Percentiles rank a stretch among this genome's conserved stretches.
Conservation (phyloP, 2,888 invertebrate species). For the Diarsia mendica region DNA sequence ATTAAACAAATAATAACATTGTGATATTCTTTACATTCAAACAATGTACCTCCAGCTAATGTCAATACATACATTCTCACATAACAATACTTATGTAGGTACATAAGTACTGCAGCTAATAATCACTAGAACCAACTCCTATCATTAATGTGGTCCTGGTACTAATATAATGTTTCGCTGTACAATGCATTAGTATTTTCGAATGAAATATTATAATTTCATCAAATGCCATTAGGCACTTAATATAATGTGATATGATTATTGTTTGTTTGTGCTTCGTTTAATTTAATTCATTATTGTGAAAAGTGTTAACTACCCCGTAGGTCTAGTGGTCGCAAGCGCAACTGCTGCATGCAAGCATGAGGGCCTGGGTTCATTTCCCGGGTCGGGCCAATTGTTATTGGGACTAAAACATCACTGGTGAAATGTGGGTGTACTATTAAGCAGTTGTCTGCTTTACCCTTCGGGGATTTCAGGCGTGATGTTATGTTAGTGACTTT, state of each 20-base stretch:
- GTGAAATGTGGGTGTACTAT: too few relatives aligned
- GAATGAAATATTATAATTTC: neutral
- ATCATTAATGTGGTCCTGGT: neutral
- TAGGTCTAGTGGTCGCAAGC: too few relatives aligned
- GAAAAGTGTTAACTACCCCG: neutral
- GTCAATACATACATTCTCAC: neutral
- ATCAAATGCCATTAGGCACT: conserved; percentile 9
- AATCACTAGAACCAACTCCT: neutral
- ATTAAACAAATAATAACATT: too few relatives aligned
- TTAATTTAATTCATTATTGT: neutral
- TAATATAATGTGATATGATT: neutral
- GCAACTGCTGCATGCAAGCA: too few relatives aligned
- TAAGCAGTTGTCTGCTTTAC: too few relatives aligned
- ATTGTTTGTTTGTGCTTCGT: neutral
- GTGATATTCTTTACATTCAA: neutral
- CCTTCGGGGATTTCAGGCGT: too few relatives aligned
- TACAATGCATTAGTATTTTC: conserved; percentile 4
- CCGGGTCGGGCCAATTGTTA: too few relatives aligned
- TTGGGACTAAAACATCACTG: too few relatives aligned
- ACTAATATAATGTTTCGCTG: neutral
- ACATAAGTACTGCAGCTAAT: neutral
- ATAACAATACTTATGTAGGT: neutral
- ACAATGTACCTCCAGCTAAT: neutral
- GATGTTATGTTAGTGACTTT: too few relatives aligned
- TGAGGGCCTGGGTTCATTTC: too few relatives aligned